Evolutionary conservation across 2,113 vertebrate genomes (phyloP), one percentile per base, ranked within the genome.

Genomic region (Peromyscus leucopus): DNA sequence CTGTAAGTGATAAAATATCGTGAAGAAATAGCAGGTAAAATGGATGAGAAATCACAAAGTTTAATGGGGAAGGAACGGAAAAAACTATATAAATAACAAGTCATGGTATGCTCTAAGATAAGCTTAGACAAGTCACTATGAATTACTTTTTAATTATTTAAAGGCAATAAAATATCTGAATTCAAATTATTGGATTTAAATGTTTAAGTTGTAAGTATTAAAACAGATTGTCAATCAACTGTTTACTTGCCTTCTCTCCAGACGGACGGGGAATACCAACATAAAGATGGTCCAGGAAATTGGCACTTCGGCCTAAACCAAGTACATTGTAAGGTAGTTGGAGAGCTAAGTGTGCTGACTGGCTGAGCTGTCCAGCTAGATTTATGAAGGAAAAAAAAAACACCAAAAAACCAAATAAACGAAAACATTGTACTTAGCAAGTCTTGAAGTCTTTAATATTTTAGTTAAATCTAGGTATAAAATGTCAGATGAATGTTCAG

Each of bases 271-370:
- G 99, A 96, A 99, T 99, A 91, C 99, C 99, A 28, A 99, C 99
- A 7, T 98, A 99, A 48, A 99, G 98, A 97, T 99, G 99, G 97
- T 99, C 99, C 0, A 99, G 99, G 98, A 99, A 99, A 98, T 99
- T 99, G 90, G 99, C 99, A 24, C 99, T 99, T 76, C 99, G 99
- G 42, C 99, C 99, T 89, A 99, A 98, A 59, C 99, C 99, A 59
- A 99, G 99, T 51, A 99, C 99, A 0, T 99, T 99, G 98, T 99
- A 99, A 15, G 99, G 99, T 93, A 99, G 98, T 97, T 99, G 99
- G 11, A 99, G 99, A 94, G 99, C 98, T 93, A 99, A 99, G 96
- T 99, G 99, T 2, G 99, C 99, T 0, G 99, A 99, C 96, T 99
- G 99, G 98, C 99, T 99, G 78, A 99, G 98, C 97, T 99, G 99